These are phyloP conservation scores for Archocentrus centrarchus DNA, from an alignment of 2,113 vertebrate genomes.

Conservation along the genomic window DNA sequence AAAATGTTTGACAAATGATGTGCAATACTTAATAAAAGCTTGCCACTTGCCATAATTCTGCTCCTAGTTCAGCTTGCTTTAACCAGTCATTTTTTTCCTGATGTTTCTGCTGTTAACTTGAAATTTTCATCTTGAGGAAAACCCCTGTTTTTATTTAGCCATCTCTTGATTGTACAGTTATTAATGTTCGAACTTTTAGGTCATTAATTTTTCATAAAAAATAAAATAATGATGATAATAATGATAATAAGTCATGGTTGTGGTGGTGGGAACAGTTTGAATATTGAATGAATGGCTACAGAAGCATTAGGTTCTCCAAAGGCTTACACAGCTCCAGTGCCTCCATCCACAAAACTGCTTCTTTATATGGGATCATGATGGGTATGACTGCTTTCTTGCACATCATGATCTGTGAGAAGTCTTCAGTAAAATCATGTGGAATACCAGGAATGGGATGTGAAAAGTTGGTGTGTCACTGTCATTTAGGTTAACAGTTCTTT, in stretches of 20 bases:
- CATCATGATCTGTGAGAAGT: too few species aligned
- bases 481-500: too few species aligned
- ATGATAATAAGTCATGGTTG: neutral
- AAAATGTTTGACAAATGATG: neutral
- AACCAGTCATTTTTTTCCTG: neutral
- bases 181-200: neutral
- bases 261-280: neutral
- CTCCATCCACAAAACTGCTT: neutral
- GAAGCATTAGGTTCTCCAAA: neutral
- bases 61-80: neutral
- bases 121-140: neutral
- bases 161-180: neutral
- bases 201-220: neutral
- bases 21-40: neutral
- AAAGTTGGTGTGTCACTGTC: too few species aligned
- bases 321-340: neutral
- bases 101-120: neutral
- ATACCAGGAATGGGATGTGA: too few species aligned
- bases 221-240: too few species aligned
- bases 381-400: too few species aligned
- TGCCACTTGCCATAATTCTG: neutral
- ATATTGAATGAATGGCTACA: neutral
- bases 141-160: neutral
- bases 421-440: too few species aligned
- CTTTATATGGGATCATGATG: neutral